Percentiles rank a stretch among this genome's conserved stretches.
Evolutionary conservation across 2,888 invertebrate species (phyloP).

Genomic region (Platerodrilus igneus): DNA sequence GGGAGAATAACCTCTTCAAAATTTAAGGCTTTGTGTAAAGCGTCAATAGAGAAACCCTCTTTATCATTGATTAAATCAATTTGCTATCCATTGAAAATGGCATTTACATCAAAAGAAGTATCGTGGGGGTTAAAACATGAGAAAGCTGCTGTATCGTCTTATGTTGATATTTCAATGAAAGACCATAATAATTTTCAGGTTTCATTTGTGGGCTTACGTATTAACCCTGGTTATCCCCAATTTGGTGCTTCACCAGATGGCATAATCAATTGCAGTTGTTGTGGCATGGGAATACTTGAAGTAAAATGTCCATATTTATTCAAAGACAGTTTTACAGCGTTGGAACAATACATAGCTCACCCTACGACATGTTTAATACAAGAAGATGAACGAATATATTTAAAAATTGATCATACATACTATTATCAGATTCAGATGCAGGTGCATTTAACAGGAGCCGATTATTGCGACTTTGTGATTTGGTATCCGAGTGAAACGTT

Average conservation of each 20-base stretch:
- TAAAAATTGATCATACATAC: not conserved
- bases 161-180: not conserved
- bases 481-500: not conserved
- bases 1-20: conserved; percentile 1
- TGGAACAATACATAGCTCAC: not conserved
- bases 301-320: conserved; percentile 1
- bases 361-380: not conserved
- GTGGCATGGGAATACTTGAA: not conserved
- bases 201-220: not conserved
- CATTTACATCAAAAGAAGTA: not conserved
- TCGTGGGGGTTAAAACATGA: not conserved
- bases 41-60: no score
- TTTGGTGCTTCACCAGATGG: not conserved
- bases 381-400: not conserved
- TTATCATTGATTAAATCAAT: not conserved
- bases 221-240: not conserved
- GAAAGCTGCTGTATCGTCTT: not conserved
- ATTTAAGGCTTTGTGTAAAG: not conserved
- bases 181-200: no score
- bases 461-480: not conserved
- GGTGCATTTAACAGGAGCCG: not conserved
- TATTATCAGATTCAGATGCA: conserved; percentile 1
- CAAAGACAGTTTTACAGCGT: not conserved
- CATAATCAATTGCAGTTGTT: not conserved
- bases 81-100: not conserved